phyloP scores from a whole-genome alignment of 2,113 vertebrate species.

The Panthera tigris region DNA sequence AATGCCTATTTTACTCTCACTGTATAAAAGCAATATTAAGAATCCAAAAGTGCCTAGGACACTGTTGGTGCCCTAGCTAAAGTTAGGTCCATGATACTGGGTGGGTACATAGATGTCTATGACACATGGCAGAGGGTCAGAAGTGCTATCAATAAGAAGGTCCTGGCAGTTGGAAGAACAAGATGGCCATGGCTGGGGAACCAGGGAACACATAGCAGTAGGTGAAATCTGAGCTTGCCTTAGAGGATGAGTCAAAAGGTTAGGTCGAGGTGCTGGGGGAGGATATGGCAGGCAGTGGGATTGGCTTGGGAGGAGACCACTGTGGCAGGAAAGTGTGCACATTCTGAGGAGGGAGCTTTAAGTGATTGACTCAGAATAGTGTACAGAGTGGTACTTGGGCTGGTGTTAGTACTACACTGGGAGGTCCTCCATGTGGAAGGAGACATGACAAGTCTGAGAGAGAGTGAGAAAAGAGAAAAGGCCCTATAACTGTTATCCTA shows the following conservation, averaged over 20 bases:
- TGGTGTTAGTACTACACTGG: accelerated
- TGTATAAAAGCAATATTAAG: background rate
- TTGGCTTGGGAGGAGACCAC: too few relatives aligned
- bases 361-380: background rate
- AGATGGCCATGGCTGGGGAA: background rate
- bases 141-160: background rate
- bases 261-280: background rate
- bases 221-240: background rate
- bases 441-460: background rate
- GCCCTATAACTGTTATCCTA: background rate
- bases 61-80: background rate
- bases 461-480: background rate
- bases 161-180: background rate
- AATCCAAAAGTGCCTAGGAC: background rate
- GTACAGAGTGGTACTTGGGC: background rate
- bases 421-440: background rate
- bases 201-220: background rate
- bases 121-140: background rate
- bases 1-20: background rate
- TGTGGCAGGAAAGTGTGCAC: background rate
- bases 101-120: background rate
- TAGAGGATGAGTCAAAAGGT: background rate
- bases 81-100: background rate
- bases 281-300: background rate
- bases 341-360: background rate